Conservation (phyloP, 2,888 invertebrate genomes). For the Coremacera marginata region DNA sequence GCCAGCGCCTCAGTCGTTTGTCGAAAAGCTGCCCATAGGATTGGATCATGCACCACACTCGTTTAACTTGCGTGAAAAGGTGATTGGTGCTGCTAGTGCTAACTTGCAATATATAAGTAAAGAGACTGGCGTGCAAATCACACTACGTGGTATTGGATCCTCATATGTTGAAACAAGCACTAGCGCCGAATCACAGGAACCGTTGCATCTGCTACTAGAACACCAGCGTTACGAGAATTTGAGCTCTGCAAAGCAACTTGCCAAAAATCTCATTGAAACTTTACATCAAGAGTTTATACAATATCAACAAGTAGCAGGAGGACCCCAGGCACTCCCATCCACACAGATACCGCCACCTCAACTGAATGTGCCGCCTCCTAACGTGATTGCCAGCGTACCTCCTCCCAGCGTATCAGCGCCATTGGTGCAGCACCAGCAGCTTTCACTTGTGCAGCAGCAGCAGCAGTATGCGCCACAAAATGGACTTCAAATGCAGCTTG, state of each 20-base stretch:
- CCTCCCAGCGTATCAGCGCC: not conserved
- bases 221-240: conserved; percentile 77
- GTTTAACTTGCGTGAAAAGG: conserved; percentile 81
- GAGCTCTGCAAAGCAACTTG: conserved; percentile 75
- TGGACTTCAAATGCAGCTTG: conserved; percentile 26
- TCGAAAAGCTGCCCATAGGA: conserved; percentile 82
- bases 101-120: conserved; percentile 83
- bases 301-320: conserved; percentile 50
- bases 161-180: conserved; percentile 73
- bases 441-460: conserved; percentile 25
- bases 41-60: conserved; percentile 82
- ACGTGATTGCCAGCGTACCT: conserved; percentile 16
- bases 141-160: conserved; percentile 78
- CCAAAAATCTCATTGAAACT: conserved; percentile 84
- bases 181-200: conserved; percentile 76
- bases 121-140: conserved; percentile 81
- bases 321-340: conserved; percentile 1
- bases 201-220: conserved; percentile 81
- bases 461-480: conserved; percentile 24
- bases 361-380: conserved; percentile 21
- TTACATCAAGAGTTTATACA: conserved; percentile 73
- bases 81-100: conserved; percentile 79
- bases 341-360: conserved; percentile 6
- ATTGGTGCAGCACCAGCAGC: conserved; percentile 11
- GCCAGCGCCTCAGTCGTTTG: conserved; percentile 39